Conservation (phyloP, 2,113 vertebrate species). For the Mystacornis crossleyi region DNA sequence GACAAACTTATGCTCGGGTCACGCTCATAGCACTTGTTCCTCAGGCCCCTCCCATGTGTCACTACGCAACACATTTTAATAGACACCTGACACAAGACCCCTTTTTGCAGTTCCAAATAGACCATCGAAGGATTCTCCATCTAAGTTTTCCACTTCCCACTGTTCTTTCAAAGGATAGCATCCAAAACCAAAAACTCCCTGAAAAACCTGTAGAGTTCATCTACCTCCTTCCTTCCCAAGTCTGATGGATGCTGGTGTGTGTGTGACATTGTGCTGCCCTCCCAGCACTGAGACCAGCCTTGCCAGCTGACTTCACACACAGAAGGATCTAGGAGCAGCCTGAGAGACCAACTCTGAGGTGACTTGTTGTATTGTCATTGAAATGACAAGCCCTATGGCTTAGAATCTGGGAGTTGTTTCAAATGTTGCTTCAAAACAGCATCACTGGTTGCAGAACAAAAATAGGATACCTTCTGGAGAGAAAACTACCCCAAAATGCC, state of each 20-base stretch:
- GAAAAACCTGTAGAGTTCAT: background rate
- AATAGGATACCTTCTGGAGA: background rate
- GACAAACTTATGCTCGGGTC: background rate
- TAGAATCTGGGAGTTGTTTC: background rate
- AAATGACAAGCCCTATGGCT: slow-evolving; percentile 35
- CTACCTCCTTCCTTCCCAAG: background rate
- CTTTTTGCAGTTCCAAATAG: background rate
- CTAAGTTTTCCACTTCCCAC: background rate
- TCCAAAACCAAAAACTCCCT: background rate
- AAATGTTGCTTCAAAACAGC: background rate
- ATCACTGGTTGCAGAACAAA: background rate
- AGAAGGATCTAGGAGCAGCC: background rate
- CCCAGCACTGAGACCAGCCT: background rate
- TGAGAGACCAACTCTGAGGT: background rate
- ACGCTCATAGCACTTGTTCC: background rate
- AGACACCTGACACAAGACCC: background rate
- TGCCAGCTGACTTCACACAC: background rate
- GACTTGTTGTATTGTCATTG: background rate
- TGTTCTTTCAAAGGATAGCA: background rate
- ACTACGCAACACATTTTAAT: background rate
- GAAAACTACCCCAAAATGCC: background rate
- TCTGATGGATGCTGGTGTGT: background rate
- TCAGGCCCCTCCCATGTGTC: background rate
- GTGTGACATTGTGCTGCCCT: background rate
- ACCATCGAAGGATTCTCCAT: background rate